Evolutionary conservation across 2,888 invertebrate species (phyloP), one percentile per base, ranked within the genome.

Genomic region (Drosophila setosimentum): DNA sequence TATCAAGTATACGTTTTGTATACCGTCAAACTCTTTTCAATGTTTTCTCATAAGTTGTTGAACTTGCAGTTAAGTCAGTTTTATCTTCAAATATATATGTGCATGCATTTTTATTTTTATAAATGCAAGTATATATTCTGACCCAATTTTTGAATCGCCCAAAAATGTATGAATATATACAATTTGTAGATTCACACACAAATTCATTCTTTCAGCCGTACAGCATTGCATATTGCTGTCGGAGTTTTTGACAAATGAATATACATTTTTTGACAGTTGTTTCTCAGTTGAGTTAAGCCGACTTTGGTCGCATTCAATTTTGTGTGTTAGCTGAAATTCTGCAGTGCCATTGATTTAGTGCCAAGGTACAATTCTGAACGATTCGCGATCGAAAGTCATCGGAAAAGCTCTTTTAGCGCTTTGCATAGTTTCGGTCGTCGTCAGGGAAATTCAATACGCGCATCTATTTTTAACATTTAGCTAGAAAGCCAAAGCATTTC

Each of bases 401-500:
- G 66, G 45, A 27, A 77, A 80, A 77, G 69, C 79, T 75, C 64
- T 33, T 55, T 45, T 5, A 30, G 54, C 51, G 70, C 65, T 81
- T 76, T 51, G 55, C 54, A 42, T 61, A 58, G 68, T 73, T 73
- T 79, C 50, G 64, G 55, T 66, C 42, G 78, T 66, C 72, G 53
- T 49, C 68, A 60, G 70, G 78, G 91, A 91, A 91, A 91, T 91
- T 91, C 73, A 91, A 91, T 91, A 91, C 91, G 83, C 74, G 68
- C 78, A 42, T 75, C 92, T 91, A 91, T 92, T 92, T 91, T 85
- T 91, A 91, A 87, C 57, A 49, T 51, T 30, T 65, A 71, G 73
- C 79, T 64, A 57, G 65, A 72, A 69, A 61, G 54, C 70, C 59
- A 73, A 80, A 73, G 66, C 49, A 65, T 67, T 67, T 73, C 67